Evolutionary conservation across 2,797 vertebrate species (phyloP), one percentile per base, ranked within the genome.

Genomic region (Peromyscus aztecus): DNA sequence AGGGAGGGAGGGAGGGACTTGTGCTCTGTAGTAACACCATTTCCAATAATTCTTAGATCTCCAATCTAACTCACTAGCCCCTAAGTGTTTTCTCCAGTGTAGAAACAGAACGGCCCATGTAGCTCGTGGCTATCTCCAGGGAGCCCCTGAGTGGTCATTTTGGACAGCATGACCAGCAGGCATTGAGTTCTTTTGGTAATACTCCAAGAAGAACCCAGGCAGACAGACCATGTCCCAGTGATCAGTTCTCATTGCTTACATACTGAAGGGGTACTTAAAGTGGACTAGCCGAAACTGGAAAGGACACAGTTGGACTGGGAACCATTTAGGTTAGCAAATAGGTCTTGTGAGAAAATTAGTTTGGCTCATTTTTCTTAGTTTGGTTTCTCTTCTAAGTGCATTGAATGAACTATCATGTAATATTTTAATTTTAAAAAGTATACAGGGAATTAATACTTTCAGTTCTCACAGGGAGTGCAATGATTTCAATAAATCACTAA

Each of bases 331-430:
- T 2, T 11, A 27, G 80, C 4, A 67, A 63, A 81, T 27, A 5
- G 73, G 63, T 57, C 81, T 67, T 57, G 52, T 4, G 84, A 96
- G 96, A 65, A 98, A 98, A 97, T 98, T 97, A 97, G 98, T 98
- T 98, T 97, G 97, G 93, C 95, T 98, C 97, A 97, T 97, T 98
- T 98, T 98, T 97, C 96, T 97, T 97, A 97, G 98, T 98, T 98
- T 95, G 96, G 95, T 98, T 98, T 98, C 96, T 97, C 98, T 98
- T 98, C 98, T 98, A 98, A 97, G 97, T 97, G 96, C 82, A 98
- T 96, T 90, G 95, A 97, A 97, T 63, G 69, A 14, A 52, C 9
- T 57, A 81, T 49, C 55, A 52, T 94, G 97, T 97, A 98, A 98
- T 55, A 37, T 37, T 55, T 86, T 67, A 65, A 46, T 65, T 84